Percentiles rank a stretch among this genome's conserved stretches.
Conservation (phyloP, 2,888 invertebrate genomes). For the Ophion ventricosus region DNA sequence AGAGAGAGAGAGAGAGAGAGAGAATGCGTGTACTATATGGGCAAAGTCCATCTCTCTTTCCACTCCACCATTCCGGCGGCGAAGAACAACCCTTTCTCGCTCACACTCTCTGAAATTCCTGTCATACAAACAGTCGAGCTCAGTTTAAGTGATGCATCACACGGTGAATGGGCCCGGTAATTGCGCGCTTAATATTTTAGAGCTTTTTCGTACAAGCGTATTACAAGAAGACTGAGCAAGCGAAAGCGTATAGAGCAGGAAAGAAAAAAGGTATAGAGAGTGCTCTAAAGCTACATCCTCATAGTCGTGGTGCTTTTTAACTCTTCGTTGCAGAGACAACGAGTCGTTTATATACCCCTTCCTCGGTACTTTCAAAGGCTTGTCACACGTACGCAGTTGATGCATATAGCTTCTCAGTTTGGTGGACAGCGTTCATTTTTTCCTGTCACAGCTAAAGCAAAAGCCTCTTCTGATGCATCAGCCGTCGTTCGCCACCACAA, state of each 20-base stretch:
- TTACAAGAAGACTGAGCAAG: constrained; percentile 71
- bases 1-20: constrained; percentile 31
- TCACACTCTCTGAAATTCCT: constrained; percentile 49
- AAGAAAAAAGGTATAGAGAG: constrained; percentile 59
- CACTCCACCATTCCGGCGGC: constrained; percentile 52
- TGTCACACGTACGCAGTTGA: constrained; percentile 30
- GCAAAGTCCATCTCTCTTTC: constrained; percentile 63
- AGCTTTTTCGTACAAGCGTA: constrained; percentile 79
- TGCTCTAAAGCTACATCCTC: constrained; percentile 52
- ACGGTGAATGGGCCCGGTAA: constrained; percentile 82
- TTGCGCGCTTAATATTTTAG: constrained; percentile 83
- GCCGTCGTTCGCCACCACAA: constrained; percentile 4
- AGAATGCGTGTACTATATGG: constrained; percentile 71
- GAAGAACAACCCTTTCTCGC: constrained; percentile 62
- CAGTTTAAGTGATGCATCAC: constrained; percentile 78
- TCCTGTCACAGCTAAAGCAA: constrained; percentile 55
- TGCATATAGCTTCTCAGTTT: constrained; percentile 19
- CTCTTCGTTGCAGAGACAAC: constrained; percentile 54
- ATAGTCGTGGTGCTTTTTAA: constrained; percentile 51
- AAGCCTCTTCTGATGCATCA: constrained; percentile 51
- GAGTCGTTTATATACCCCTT: constrained; percentile 51
- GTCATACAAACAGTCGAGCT: constrained; percentile 53
- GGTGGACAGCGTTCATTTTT: constrained; percentile 51
- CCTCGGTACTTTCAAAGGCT: constrained; percentile 43
- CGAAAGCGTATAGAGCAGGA: constrained; percentile 31